These are phyloP conservation scores for Allacma fusca DNA, from an alignment of 2,888 invertebrate species.

Conservation along the genomic window DNA sequence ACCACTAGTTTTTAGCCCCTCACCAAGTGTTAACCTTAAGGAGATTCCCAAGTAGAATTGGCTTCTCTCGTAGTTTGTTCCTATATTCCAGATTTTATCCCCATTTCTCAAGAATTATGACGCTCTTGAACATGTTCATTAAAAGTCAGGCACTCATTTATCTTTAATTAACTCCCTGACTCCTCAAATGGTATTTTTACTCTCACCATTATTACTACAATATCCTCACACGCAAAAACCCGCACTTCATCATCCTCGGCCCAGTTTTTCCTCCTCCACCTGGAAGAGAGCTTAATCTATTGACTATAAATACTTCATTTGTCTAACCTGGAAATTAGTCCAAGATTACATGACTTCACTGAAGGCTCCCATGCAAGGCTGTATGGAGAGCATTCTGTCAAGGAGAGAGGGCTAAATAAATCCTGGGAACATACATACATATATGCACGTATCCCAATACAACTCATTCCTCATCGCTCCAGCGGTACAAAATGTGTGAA, in stretches of 20 bases:
- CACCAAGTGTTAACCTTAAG: not conserved
- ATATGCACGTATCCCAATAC: not conserved
- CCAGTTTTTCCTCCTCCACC: not conserved
- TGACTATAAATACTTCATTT: not conserved
- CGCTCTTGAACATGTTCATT: conserved; percentile 19
- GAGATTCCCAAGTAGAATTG: not conserved
- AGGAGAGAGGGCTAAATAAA: not conserved
- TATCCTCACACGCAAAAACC: not conserved
- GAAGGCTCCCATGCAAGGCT: not conserved
- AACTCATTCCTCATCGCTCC: not conserved
- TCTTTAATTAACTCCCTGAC: conserved; percentile 17
- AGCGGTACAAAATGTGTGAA: not conserved
- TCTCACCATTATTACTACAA: not conserved
- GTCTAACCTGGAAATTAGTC: not conserved
- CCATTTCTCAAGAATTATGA: conserved; percentile 18
- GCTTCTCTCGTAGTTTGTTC: not conserved
- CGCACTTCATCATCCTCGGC: not conserved
- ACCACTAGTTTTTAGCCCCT: not conserved
- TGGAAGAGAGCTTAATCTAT: not conserved
- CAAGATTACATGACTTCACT: not conserved
- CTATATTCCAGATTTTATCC: conserved; percentile 17
- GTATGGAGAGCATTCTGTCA: no score
- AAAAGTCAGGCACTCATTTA: conserved; percentile 16
- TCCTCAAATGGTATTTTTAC: conserved; percentile 1
- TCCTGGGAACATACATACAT: not conserved